Evolutionary conservation across 1,140 invertebrate species (phyloP).

Genomic region (Drosophila watanabei): DNA sequence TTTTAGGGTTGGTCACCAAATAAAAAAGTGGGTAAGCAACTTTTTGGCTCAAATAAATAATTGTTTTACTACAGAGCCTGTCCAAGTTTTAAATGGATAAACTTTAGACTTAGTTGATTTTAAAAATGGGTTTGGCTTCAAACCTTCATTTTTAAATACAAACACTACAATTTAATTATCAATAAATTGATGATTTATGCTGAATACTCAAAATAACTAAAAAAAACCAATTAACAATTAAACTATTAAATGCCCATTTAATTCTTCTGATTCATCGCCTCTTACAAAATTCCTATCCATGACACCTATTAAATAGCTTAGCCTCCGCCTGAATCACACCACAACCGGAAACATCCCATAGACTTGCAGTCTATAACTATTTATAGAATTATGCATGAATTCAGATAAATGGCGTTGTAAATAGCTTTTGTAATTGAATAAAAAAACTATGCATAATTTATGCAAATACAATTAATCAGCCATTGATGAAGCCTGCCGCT

Average conservation of each 20-base stretch:
- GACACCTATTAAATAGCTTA: slow-evolving; percentile 23
- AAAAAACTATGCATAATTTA: slow-evolving; percentile 65
- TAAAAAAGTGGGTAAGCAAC: slow-evolving; percentile 44
- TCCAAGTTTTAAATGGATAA: slow-evolving; percentile 3
- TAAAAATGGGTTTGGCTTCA: slow-evolving; percentile 1
- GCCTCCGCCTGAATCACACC: slow-evolving; percentile 24
- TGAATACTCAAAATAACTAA: not conserved
- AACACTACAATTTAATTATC: not conserved
- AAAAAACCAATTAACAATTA: not conserved
- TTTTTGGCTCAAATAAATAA: slow-evolving; percentile 32
- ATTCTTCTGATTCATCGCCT: slow-evolving; percentile 19
- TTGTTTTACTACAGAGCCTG: slow-evolving; percentile 14
- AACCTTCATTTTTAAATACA: not conserved
- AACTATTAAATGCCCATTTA: not conserved
- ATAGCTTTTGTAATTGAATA: slow-evolving; percentile 60
- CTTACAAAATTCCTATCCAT: not conserved
- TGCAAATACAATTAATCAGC: slow-evolving; percentile 75
- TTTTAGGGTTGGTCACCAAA: slow-evolving; percentile 45
- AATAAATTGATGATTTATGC: not conserved
- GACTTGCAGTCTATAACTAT: slow-evolving; percentile 44
- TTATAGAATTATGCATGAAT: slow-evolving; percentile 58
- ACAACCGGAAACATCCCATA: slow-evolving; percentile 35
- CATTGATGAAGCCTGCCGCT: slow-evolving; percentile 51
- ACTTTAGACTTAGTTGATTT: not conserved
- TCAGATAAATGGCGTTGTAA: slow-evolving; percentile 33